A percentile compares a stretch with the other conserved stretches of the same genome.
Evolutionary conservation across 2,797 vertebrate genomes (phyloP).

Genomic region (Chelonia mydas): DNA sequence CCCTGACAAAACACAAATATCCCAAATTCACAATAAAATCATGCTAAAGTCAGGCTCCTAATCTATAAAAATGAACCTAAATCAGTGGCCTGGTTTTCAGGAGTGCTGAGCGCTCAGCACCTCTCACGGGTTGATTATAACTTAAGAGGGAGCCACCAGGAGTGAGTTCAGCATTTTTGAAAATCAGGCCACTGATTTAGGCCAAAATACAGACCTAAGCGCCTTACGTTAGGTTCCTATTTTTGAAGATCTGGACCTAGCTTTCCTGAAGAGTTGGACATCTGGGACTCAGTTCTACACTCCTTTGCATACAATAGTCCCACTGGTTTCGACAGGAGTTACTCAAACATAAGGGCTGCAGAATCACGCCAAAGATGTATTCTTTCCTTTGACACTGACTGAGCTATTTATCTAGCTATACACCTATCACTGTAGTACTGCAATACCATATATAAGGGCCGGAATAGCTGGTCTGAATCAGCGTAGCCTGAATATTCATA

Average conservation of each 20-base stretch:
- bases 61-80: neutral
- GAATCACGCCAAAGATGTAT: no score
- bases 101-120: neutral
- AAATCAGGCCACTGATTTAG: neutral
- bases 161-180: neutral
- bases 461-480: no score
- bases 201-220: neutral
- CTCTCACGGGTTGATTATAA: neutral
- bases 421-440: no score
- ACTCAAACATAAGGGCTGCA: neutral
- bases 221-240: neutral
- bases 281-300: neutral
- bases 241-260: neutral
- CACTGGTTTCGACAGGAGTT: neutral
- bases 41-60: fast-evolving
- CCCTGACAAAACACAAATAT: neutral
- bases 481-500: no score
- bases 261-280: neutral
- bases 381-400: no score
- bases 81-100: conserved; percentile 3
- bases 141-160: neutral
- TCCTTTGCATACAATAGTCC: neutral
- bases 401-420: no score
- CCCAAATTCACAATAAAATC: neutral
- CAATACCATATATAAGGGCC: no score